Base-by-base conservation (phyloP, 2,797 vertebrate genomes). In the Toxotes lorentzi region DNA sequence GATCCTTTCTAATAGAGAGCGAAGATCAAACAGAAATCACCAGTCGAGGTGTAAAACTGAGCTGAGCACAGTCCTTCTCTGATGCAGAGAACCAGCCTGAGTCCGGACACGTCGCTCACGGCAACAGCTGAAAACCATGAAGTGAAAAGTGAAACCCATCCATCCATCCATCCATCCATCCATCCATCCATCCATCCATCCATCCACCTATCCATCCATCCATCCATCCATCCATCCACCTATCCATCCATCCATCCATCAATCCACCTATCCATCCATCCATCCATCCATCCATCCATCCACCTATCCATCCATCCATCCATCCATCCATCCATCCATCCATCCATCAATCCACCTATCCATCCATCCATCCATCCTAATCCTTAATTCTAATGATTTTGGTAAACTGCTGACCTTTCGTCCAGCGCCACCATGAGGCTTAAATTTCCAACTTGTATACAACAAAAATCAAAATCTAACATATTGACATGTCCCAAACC, bases 1-100 rank as follows among this genome's bases (percentile, higher is more conserved):
- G 35, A 76, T 63, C 51, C 5, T 14, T 32, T 43, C 4, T 1
- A 32, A 53, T 0, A n/a, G 14, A 63, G 17, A 6, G 51, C 0
- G 19, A 21, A 16, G 45, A 73, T 70, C 70, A 74, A 60, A 65
- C 69, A 53, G 35, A 62, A 54, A 7, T 23, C 61, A 23, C 1
- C 63, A 2, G 50, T 12, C 9, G 7, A 40, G 43, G 57, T 30
- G 48, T n/a, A 11, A 30, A 58, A 59, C 19, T 34, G 58, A 73
- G 23, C 27, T 1, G n/a, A n/a, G 45, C 10, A 7, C 61, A 23
- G 59, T 41, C 51, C 47, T 19, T 45, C 56, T 8, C 27, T 4
- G 30, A 16, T 21, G 38, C 45, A 41, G 24, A 57, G 34, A 58
- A 35, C 56, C 53, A 56, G 54, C 32, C 7, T 17, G 27, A 56